Conservation (phyloP, 2,113 vertebrate genomes). For the Glaucidium brasilianum region DNA sequence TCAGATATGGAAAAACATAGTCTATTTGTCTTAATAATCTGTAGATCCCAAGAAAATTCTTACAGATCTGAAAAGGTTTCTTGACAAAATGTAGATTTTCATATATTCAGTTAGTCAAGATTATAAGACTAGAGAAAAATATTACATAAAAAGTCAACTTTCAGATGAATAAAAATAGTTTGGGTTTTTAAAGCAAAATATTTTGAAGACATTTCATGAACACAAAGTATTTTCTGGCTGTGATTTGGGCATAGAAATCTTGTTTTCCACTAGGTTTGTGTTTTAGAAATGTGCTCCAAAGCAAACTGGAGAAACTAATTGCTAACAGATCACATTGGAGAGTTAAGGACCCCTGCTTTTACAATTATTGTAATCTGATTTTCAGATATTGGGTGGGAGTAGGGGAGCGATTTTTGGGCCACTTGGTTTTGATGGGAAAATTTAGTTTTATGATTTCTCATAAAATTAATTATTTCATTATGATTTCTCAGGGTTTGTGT, state of each 20-base stretch:
- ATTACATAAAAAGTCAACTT: not conserved
- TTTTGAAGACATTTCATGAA: not conserved
- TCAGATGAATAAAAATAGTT: not conserved
- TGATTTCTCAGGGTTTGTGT: not conserved
- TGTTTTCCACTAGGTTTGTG: not conserved
- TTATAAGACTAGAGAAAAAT: not conserved
- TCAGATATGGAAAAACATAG: not conserved
- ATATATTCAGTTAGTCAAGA: not conserved
- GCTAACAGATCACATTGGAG: not conserved
- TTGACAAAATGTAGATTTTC: not conserved
- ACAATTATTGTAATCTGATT: not conserved
- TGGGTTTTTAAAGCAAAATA: not conserved
- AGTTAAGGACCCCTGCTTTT: not conserved
- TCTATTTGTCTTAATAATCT: not conserved
- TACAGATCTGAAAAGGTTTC: not conserved
- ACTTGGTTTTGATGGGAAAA: not conserved
- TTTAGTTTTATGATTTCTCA: not conserved
- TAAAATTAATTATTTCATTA: no score
- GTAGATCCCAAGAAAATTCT: not conserved
- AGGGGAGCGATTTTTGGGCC: fast-evolving
- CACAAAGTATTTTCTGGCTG: not conserved
- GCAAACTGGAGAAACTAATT: not conserved
- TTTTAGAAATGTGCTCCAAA: not conserved
- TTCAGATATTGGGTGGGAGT: not conserved
- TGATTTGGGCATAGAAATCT: not conserved